Conservation (phyloP, 2,113 vertebrate species). For the Grus americana region DNA sequence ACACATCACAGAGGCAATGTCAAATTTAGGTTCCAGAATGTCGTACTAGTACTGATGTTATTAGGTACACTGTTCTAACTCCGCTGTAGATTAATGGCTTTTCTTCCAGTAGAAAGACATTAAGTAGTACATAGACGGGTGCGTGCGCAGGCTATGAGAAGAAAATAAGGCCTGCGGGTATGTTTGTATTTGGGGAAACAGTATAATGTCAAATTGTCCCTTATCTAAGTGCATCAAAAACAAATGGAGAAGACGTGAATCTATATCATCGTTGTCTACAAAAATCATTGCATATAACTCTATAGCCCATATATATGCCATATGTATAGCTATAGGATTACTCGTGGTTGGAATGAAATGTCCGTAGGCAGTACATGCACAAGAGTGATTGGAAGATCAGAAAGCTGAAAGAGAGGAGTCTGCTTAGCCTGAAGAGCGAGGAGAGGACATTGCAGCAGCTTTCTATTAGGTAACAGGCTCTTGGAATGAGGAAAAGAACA, state of each 20-base stretch:
- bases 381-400: background rate
- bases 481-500: background rate
- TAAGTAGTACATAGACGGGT: background rate
- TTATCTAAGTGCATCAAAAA: background rate
- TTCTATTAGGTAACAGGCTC: rapidly evolving
- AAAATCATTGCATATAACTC: background rate
- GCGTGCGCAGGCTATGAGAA: background rate
- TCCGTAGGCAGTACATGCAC: background rate
- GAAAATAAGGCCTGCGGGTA: background rate
- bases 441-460: background rate
- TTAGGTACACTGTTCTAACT: background rate
- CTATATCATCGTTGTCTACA: background rate
- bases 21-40: background rate
- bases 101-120: background rate
- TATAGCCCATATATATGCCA: background rate
- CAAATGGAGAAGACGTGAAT: background rate
- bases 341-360: background rate
- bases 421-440: background rate
- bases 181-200: background rate
- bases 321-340: no score
- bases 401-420: background rate
- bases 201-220: background rate
- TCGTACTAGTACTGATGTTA: background rate
- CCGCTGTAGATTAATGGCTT: background rate
- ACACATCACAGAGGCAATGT: background rate